These are phyloP conservation scores for Noctua comes DNA, from an alignment of 2,888 invertebrate species.

Conservation along the genomic window DNA sequence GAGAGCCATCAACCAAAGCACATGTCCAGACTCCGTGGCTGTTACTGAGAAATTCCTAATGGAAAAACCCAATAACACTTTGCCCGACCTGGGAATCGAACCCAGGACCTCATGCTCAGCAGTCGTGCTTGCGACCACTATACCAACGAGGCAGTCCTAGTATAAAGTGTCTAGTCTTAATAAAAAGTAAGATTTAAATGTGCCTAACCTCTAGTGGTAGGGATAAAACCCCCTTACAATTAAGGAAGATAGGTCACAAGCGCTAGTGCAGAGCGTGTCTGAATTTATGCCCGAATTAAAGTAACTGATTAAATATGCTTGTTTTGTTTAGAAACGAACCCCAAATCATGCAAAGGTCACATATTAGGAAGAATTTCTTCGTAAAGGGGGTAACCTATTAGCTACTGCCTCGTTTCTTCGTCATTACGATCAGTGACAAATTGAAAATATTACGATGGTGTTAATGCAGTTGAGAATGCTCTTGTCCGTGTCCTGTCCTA, in stretches of 20 bases:
- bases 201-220: background rate
- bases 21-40: too few relatives aligned
- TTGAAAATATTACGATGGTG: background rate
- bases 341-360: background rate
- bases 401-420: too few relatives aligned
- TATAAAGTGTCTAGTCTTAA: too few relatives aligned
- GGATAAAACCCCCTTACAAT: background rate
- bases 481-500: background rate
- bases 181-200: constrained; percentile 12
- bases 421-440: background rate
- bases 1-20: too few relatives aligned
- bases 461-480: background rate
- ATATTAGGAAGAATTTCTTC: background rate
- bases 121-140: too few relatives aligned
- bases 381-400: background rate
- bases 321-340: too few relatives aligned
- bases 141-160: too few relatives aligned
- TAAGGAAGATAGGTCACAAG: background rate
- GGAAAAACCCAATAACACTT: too few relatives aligned
- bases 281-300: background rate
- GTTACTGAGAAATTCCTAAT: too few relatives aligned
- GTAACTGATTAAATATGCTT: background rate
- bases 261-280: background rate
- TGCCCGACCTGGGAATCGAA: too few relatives aligned
- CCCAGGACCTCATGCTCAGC: too few relatives aligned